A percentile compares a stretch with the other conserved stretches of the same genome.
Evolutionary conservation across 2,113 vertebrate genomes (phyloP).

Genomic region (Gracilinanus agilis): DNA sequence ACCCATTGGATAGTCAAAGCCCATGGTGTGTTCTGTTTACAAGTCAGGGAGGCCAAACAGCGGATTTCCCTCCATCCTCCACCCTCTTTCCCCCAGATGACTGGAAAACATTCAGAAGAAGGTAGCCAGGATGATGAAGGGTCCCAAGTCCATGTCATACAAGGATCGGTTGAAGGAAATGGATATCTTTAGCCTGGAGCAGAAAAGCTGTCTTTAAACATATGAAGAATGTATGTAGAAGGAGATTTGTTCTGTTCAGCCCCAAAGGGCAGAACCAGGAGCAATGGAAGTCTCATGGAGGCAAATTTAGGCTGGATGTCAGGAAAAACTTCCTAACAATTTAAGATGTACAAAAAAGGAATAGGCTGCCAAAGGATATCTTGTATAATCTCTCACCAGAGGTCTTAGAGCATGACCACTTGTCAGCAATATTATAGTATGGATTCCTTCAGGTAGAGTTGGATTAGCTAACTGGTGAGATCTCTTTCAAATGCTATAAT

Average conservation of each 20-base stretch:
- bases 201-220: not conserved
- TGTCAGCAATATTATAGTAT: not conserved
- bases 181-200: not conserved
- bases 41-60: not conserved
- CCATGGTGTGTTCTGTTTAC: not conserved
- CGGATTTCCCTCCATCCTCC: not conserved
- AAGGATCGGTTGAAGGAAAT: not conserved
- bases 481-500: not conserved
- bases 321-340: not conserved
- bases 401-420: not conserved
- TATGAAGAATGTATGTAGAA: not conserved
- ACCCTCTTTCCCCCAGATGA: not conserved
- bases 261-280: not conserved
- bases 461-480: not conserved
- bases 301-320: not conserved
- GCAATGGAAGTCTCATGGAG: not conserved
- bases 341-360: not conserved
- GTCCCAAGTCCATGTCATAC: not conserved
- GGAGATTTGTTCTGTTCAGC: not conserved
- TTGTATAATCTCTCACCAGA: not conserved
- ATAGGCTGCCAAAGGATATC: not conserved
- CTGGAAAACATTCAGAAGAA: not conserved
- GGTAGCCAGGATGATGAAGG: not conserved
- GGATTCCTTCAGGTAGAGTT: not conserved
- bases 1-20: not conserved